phyloP scores from a whole-genome alignment of 2,888 invertebrate genomes.

The Caenorhabditis japonica region DNA sequence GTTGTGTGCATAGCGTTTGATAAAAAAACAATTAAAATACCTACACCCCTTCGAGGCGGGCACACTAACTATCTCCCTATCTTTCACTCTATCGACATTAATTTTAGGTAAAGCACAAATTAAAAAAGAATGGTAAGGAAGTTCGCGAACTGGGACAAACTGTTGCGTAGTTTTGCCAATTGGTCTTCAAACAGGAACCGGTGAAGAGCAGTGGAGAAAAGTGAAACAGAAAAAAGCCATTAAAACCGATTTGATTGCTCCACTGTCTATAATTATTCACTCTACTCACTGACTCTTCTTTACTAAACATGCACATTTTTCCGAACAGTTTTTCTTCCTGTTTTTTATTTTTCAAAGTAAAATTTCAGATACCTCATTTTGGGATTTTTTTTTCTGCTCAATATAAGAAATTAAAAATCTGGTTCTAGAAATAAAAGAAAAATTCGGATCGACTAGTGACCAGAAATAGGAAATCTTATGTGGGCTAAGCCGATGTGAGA shows the following conservation, averaged over 20 bases:
- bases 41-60: slow-evolving; percentile 29
- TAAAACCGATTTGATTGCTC: slow-evolving; percentile 47
- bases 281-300: no score
- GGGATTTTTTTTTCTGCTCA: no score
- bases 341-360: not conserved
- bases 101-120: slow-evolving; percentile 2
- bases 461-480: not conserved
- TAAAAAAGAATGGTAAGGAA: slow-evolving; percentile 3
- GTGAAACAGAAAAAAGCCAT: slow-evolving; percentile 28
- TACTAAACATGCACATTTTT: no score
- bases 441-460: not conserved
- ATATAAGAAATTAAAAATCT: no score
- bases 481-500: no score
- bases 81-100: slow-evolving; percentile 1
- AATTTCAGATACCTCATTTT: not conserved
- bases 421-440: no score
- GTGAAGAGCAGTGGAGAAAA: slow-evolving; percentile 8
- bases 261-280: slow-evolving; percentile 49
- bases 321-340: no score
- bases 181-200: slow-evolving; percentile 19
- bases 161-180: slow-evolving; percentile 19
- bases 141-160: no score
- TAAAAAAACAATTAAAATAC: slow-evolving; percentile 57
- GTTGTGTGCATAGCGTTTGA: slow-evolving; percentile 40
- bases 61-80: not conserved